Evolutionary conservation across 1,140 invertebrate genomes (phyloP), one percentile per base, ranked within the genome.

Genomic region (Drosophila nigrodunni): DNA sequence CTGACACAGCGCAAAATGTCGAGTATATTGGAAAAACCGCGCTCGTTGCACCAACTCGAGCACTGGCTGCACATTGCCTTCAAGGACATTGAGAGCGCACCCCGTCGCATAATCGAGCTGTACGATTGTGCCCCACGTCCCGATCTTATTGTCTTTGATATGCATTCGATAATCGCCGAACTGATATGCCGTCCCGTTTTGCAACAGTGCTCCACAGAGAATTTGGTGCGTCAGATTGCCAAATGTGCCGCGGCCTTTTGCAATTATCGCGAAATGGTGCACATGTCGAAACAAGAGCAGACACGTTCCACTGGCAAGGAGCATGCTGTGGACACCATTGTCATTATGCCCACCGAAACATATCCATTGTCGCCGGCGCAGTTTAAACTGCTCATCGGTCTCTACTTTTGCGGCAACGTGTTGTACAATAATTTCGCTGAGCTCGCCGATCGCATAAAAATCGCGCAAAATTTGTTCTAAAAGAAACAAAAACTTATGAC

Each of bases 201-300:
- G 55, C 77, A 83, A 49, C 85, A 88, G 44, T 80, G 73, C 47
- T 52, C 61, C 30, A 72, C 50, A 11, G 55, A 80, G 7, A 65
- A 68, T 5, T 52, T 88, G n/a, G 80, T 87, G 2, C 80, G 83
- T 1, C 73, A 62, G 10, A 78, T 87, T 30, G 80, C 83, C 50
- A 87, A 88, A 8, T 83, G 80, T 35, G 74, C 85, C 7, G 83
- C 83, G 0, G 80, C 83, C n/a, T 87, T 87, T 37, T 76, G 67
- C 35, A 83, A 83, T 7, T 87, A 75, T 9, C 62, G 68, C n/a
- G 73, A 77, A 30, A 62, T 88, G 52, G 44, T 78, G 9, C 43
- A 71, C n/a, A 54, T 54, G 3, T 18, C 47, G n/a, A 50, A 67
- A 49, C 39, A 15, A 9, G 62, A 39, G 7, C 10, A n/a, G 11